phyloP scores from a whole-genome alignment of 2,113 vertebrate species.

The Xiphophorus couchianus region DNA sequence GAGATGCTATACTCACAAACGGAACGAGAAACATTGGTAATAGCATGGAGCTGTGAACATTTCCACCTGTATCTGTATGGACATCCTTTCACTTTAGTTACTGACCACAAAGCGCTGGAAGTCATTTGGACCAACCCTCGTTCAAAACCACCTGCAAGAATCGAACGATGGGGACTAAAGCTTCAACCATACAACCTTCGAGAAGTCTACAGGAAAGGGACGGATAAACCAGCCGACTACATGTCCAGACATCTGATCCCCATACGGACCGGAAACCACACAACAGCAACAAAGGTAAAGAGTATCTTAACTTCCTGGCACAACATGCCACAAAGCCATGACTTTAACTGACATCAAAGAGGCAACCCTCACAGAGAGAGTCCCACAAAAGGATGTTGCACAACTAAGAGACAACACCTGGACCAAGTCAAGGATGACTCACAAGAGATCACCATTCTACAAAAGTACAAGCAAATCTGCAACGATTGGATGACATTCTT shows the following conservation, averaged over 20 bases:
- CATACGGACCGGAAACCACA: not conserved
- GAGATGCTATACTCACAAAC: too few species aligned
- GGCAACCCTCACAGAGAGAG: slow-evolving; percentile 13
- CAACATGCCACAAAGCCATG: slow-evolving; percentile 28
- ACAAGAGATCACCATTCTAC: not conserved
- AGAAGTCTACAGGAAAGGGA: slow-evolving; percentile 30
- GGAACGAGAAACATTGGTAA: not conserved
- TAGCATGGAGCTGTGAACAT: slow-evolving; percentile 3
- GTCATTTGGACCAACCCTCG: slow-evolving; percentile 40
- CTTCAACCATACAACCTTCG: slow-evolving; percentile 38
- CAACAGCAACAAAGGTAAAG: slow-evolving; percentile 34
- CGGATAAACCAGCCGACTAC: slow-evolving; percentile 34
- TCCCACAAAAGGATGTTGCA: slow-evolving; percentile 26
- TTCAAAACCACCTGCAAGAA: slow-evolving; percentile 38
- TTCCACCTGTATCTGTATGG: slow-evolving; percentile 1
- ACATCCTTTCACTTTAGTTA: not conserved
- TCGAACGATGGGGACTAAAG: slow-evolving; percentile 36
- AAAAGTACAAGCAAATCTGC: slow-evolving; percentile 14
- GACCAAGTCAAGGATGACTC: not conserved
- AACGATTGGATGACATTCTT: slow-evolving; percentile 14
- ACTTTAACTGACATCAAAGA: slow-evolving; percentile 15
- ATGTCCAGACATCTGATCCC: slow-evolving; percentile 22
- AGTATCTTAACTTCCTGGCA: not conserved
- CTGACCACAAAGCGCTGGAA: slow-evolving; percentile 25
- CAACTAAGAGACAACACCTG: not conserved